Evolutionary conservation across 37 sponge, comb jelly and placozoan genomes (phyloP), one percentile per base, ranked within the genome.

Genomic region (Axinella damicornis): DNA sequence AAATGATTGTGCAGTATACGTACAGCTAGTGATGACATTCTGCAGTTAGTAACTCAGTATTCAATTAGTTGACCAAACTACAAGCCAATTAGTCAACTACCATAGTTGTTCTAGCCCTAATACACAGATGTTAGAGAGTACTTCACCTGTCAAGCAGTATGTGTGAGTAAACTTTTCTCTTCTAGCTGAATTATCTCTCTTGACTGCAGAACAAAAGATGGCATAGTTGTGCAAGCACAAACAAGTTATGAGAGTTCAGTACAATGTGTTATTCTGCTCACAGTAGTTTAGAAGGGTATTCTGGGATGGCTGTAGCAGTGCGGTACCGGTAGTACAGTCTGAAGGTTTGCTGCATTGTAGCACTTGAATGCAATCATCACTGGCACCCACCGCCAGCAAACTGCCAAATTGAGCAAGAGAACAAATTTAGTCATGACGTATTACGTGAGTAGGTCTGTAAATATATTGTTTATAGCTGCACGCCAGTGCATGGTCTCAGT

Each of bases 301-400:
- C 33, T 24, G 66, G 1, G 67, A 30, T 11, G 20, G 32, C 61
- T 74, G 66, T 2, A 53, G 74, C 40, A 56, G 57, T 60, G 16
- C 59, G 0, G 80, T 83, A 37, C 22, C 20, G 2, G n/a, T 70
- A 9, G 80, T 83, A 37, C 22, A 34, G 2, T 35, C n/a, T 30
- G 62, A 73, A 28, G 77, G 76, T n/a, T 71, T n/a, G 24, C 0
- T 60, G 35, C 62, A 59, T 55, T 73, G 80, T 36, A 86, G 61
- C 11, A 86, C 46, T 58, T 86, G 87, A 53, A 79, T 62, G 33
- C 46, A 14, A 54, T 86, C 87, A 62, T 86, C 87, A 72, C 77
- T 52, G 6, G 64, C 87, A 22, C 87, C 87, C 5, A 79, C 80
- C 14, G 80, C 87, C 28, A 86, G 25, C 35, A 86, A 13, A 0